These are phyloP conservation scores for Platichthys flesus DNA, from an alignment of 2,113 vertebrate genomes.

Conservation along the genomic window DNA sequence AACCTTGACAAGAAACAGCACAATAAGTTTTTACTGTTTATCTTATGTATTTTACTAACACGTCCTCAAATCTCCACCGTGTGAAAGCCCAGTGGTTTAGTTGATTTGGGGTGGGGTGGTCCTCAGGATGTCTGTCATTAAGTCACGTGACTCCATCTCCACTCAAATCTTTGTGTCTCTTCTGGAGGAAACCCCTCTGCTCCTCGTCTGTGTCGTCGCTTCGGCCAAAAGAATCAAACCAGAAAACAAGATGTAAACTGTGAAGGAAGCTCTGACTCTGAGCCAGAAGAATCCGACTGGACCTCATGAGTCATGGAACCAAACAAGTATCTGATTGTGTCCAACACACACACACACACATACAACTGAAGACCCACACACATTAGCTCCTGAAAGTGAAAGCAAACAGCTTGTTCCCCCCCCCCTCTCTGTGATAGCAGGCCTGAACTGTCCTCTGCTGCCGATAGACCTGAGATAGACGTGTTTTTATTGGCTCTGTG, in stretches of 20 bases:
- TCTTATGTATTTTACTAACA: not conserved
- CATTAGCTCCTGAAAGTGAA: conserved; percentile 23
- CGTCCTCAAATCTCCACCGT: not conserved
- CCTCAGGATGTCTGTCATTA: conserved; percentile 37
- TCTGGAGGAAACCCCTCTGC: not conserved
- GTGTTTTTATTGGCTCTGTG: conserved; percentile 67
- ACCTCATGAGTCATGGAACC: conserved; percentile 40
- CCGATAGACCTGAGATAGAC: conserved; percentile 44
- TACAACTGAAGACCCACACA: not conserved
- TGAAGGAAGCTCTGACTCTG: not conserved
- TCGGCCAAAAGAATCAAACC: not conserved
- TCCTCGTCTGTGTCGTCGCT: not conserved
- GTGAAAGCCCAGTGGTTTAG: not conserved
- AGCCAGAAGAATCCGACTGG: not conserved
- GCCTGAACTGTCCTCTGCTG: conserved; percentile 1
- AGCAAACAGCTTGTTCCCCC: conserved; percentile 2
- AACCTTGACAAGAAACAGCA: not conserved
- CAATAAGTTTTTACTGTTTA: conserved; percentile 15
- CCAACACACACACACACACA: not conserved
- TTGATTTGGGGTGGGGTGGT: too few relatives aligned
- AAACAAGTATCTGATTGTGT: conserved; percentile 19
- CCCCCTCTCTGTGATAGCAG: not conserved
- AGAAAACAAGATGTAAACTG: conserved; percentile 7
- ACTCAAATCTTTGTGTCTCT: not conserved
- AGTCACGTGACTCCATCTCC: too few relatives aligned